A percentile compares a stretch with the other conserved stretches of the same genome.
phyloP scores from a whole-genome alignment of 2,797 vertebrate species.

The Sebastes taczanowskii region DNA sequence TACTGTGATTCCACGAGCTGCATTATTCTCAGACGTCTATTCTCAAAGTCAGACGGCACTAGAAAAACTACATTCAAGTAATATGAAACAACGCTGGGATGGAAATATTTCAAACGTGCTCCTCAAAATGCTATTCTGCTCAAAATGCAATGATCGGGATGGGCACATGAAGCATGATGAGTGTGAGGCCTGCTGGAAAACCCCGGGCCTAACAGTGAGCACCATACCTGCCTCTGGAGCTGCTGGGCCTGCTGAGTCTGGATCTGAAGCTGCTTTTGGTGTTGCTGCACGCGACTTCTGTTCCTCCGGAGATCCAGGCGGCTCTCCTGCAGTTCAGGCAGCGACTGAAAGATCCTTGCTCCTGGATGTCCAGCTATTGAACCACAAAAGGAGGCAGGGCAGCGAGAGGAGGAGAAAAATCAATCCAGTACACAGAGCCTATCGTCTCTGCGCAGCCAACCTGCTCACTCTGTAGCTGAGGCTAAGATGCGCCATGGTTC shows the following conservation, averaged over 20 bases:
- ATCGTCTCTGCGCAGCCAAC: constrained; percentile 76
- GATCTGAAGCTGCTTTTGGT: constrained; percentile 72
- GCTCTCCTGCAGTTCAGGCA: constrained; percentile 86
- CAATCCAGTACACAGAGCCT: constrained; percentile 88
- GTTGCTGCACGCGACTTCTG: constrained; percentile 71
- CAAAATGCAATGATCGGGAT: constrained; percentile 10
- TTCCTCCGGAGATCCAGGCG: constrained; percentile 84
- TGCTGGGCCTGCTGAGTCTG: constrained; percentile 70
- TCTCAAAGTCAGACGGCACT: not conserved
- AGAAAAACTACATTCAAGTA: not conserved
- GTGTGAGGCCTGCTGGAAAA: constrained; percentile 65
- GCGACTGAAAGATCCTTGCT: constrained; percentile 89
- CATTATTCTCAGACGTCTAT: not conserved
- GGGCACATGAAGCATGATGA: constrained; percentile 43
- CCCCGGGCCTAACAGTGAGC: constrained; percentile 59
- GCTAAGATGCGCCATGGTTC: constrained; percentile 43
- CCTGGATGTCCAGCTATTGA: constrained; percentile 93
- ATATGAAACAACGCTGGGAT: constrained; percentile 8
- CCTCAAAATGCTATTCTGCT: constrained; percentile 4
- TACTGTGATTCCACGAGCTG: not conserved
- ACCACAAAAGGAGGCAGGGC: constrained; percentile 91
- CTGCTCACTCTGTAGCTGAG: constrained; percentile 50
- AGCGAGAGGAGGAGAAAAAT: constrained; percentile 87
- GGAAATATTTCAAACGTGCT: constrained; percentile 5
- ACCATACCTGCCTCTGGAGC: constrained; percentile 83